phyloP scores from a whole-genome alignment of 2,888 invertebrate species.

The Nymphalis polychloros region DNA sequence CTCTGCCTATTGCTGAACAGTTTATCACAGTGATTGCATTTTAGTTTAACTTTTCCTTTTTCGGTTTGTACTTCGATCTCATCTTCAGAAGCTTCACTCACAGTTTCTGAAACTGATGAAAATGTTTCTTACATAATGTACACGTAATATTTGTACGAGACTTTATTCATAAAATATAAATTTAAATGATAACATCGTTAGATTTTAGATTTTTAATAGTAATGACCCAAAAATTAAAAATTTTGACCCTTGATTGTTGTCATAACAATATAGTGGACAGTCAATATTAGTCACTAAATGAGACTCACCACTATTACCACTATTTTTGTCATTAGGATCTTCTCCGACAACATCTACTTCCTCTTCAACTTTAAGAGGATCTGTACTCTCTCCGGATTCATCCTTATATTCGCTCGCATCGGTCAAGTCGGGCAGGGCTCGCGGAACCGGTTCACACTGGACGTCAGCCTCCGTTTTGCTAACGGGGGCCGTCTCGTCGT shows the following conservation, averaged over 20 bases:
- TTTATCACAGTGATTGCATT: slow-evolving; percentile 83
- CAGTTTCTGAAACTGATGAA: slow-evolving; percentile 16
- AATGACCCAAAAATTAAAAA: too few species aligned
- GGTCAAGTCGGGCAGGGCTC: background rate
- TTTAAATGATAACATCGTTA: background rate
- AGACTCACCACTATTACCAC: background rate
- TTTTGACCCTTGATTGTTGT: too few species aligned
- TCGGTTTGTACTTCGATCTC: slow-evolving; percentile 29
- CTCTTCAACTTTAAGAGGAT: slow-evolving; percentile 3
- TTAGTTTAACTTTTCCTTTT: slow-evolving; percentile 48
- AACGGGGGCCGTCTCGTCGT: background rate
- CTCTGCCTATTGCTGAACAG: slow-evolving; percentile 82
- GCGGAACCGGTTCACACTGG: background rate
- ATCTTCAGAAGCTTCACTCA: slow-evolving; percentile 29
- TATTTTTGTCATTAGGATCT: background rate
- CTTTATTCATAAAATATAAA: background rate
- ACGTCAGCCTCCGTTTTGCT: background rate
- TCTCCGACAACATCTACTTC: background rate
- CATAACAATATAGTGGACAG: too few species aligned
- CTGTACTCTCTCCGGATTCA: background rate
- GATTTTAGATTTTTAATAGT: background rate
- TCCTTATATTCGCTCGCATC: background rate
- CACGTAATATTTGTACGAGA: background rate
- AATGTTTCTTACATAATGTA: background rate
- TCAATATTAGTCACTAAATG: background rate